phyloP scores from a whole-genome alignment of 2,113 vertebrate genomes.

The Phylloscopus whistleri region DNA sequence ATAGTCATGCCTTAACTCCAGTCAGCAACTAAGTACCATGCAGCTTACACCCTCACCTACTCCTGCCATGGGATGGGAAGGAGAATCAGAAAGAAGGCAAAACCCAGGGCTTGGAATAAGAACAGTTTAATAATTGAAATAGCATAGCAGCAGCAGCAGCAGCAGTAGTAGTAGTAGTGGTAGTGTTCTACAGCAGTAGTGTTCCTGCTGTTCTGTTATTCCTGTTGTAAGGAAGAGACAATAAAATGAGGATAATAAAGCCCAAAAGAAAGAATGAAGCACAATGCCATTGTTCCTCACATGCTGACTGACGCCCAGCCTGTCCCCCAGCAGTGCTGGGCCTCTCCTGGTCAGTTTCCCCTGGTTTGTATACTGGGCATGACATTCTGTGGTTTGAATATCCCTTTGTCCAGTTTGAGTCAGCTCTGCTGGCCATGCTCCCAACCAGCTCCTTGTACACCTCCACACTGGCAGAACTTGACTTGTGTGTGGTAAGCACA shows the following conservation, averaged over 20 bases:
- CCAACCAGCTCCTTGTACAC: not conserved
- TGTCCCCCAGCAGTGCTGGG: not conserved
- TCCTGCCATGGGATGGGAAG: fast-evolving
- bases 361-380: not conserved
- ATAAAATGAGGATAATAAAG: not conserved
- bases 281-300: not conserved
- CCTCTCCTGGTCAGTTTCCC: not conserved
- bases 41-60: not conserved
- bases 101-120: not conserved
- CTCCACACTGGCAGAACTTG: not conserved
- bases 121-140: not conserved
- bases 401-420: not conserved
- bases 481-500: not conserved
- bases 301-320: not conserved
- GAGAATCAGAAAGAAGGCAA: not conserved
- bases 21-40: not conserved
- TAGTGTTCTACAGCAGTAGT: not conserved
- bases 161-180: not conserved
- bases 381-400: not conserved
- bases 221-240: not conserved
- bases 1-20: not conserved
- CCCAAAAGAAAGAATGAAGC: not conserved
- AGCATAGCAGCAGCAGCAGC: not conserved
- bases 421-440: not conserved
- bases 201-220: not conserved